A percentile compares a stretch with the other conserved stretches of the same genome.
These are phyloP conservation scores for Raja brachyura DNA, from an alignment of 2,113 vertebrate species.

Conservation along the genomic window DNA sequence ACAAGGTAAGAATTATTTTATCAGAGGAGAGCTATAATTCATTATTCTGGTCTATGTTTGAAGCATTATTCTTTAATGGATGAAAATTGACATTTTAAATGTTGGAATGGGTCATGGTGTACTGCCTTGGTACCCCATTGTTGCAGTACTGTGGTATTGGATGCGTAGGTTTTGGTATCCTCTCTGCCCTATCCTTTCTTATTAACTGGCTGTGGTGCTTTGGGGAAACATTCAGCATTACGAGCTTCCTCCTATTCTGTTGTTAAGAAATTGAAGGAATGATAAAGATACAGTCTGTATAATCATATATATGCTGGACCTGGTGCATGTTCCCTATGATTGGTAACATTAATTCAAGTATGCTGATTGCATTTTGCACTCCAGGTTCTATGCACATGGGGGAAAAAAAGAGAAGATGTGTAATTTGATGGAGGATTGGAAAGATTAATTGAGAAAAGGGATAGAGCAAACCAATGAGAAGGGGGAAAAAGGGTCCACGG, in stretches of 20 bases:
- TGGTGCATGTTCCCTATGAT: too few relatives aligned
- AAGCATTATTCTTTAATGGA: neutral
- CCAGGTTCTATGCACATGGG: neutral
- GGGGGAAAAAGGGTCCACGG: too few relatives aligned
- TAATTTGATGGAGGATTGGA: too few relatives aligned
- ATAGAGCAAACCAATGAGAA: too few relatives aligned
- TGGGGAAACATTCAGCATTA: neutral
- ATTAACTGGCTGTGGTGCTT: neutral
- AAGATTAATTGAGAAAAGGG: too few relatives aligned
- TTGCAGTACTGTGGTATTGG: neutral
- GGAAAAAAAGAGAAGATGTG: neutral
- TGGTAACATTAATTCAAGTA: too few relatives aligned
- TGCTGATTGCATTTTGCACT: too few relatives aligned
- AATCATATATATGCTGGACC: too few relatives aligned
- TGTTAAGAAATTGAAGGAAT: too few relatives aligned
- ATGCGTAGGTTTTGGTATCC: neutral
- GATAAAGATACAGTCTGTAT: too few relatives aligned
- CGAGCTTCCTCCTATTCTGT: too few relatives aligned
- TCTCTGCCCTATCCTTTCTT: neutral
- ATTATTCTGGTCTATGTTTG: neutral
- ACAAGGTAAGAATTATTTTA: constrained; percentile 63
- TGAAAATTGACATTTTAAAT: neutral
- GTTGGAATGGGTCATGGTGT: neutral
- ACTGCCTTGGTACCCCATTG: neutral
- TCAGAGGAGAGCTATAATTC: rapidly evolving